Evolutionary conservation across 2,797 vertebrate genomes (phyloP).

Genomic region (Avahi laniger): DNA sequence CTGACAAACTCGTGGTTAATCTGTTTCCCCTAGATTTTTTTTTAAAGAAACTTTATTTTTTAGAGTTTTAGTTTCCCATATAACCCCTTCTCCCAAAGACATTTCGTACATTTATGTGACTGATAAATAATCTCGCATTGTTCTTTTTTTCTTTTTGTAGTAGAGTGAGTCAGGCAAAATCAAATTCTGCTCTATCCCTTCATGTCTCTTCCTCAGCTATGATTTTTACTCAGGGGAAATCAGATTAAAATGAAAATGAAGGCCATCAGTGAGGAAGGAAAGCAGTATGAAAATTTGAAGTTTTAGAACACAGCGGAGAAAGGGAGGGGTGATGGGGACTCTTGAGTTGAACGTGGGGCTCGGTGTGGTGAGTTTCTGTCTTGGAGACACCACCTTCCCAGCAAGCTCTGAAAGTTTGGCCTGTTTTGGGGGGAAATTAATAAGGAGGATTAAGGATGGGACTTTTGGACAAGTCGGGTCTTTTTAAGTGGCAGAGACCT

Average conservation of each 20-base stretch:
- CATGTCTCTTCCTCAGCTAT: neutral
- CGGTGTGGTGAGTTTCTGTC: neutral
- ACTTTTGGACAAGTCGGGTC: neutral
- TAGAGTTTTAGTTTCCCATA: no score
- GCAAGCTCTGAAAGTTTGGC: neutral
- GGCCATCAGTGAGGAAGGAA: neutral
- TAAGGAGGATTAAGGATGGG: neutral
- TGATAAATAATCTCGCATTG: neutral
- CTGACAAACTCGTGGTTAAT: neutral
- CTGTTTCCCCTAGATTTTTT: neutral
- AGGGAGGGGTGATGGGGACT: neutral
- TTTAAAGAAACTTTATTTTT: neutral
- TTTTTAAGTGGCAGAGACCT: neutral
- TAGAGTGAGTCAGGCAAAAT: neutral
- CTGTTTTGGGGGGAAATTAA: neutral
- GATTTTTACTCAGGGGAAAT: neutral
- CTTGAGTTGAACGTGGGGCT: neutral
- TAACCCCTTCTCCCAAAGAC: neutral
- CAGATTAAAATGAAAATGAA: constrained; percentile 28
- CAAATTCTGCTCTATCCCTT: neutral
- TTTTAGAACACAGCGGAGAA: neutral
- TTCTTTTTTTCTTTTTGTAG: neutral
- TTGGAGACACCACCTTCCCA: neutral
- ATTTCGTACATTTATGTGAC: neutral
- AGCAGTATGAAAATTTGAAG: neutral